Evolutionary conservation across 1,140 invertebrate species (phyloP), one percentile per base, ranked within the genome.

Genomic region (Macrostomum lignano): DNA sequence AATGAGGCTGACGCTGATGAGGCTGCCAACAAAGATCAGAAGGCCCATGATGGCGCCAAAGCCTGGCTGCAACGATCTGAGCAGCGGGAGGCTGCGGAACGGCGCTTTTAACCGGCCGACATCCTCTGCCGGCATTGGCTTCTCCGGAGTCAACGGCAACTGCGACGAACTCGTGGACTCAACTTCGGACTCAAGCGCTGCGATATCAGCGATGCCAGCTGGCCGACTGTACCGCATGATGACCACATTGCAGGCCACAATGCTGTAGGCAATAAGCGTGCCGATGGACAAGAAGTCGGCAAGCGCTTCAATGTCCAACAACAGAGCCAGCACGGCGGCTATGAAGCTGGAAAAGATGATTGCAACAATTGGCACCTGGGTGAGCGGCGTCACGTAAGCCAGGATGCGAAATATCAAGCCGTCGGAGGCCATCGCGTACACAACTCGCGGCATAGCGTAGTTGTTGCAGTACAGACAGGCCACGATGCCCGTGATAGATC

Each of bases 271-370:
- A 32, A 81, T 51, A 6, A 84, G 62, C 0, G 77, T 84, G 1
- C 78, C 78, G 42, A 84, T 82, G 0, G 75, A 79, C 73, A 84
- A 77, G 44, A 84, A 79, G 45, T 88, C 79, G 1, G 86, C 76
- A 9, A 86, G 60, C 40, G 77, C 77, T 44, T 77, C 68, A 37
- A 88, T 65, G 51, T 88, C 76, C 46, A 86, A 74, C 13, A 82
- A 48, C 3, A 84, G 48, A 5, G 79, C 74, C 37, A 84, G 70
- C 0, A 74, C 31, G 1, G 71, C 72, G 23, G 74, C 37, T n/a
- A n/a, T n/a, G n/a, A n/a, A n/a, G n/a, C n/a, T n/a, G n/a, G n/a
- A n/a, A n/a, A n/a, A n/a, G n/a, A n/a, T n/a, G n/a, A n/a, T n/a
- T n/a, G n/a, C n/a, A n/a, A n/a, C n/a, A n/a, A n/a, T n/a, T n/a